Percentiles rank a stretch among this genome's conserved stretches.
Conservation (phyloP, 2,888 invertebrate genomes). For the Tenthredo mesomela region DNA sequence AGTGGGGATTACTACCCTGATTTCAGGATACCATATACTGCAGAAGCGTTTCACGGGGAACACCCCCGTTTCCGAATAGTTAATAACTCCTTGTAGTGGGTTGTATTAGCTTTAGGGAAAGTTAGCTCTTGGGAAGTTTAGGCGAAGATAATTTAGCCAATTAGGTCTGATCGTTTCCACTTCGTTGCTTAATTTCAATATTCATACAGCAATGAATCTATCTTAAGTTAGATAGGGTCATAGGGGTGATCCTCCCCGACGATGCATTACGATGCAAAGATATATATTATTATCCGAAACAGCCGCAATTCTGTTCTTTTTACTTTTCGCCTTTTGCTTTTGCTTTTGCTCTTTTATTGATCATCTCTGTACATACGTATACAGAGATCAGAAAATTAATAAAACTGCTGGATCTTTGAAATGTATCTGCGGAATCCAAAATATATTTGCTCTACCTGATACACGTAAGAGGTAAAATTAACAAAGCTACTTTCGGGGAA, state of each 20-base stretch:
- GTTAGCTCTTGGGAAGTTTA: not conserved
- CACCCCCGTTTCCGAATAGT: not conserved
- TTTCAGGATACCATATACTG: not conserved
- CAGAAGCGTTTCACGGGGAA: not conserved
- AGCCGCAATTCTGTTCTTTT: not conserved
- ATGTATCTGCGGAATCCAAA: not conserved
- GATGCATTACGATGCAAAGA: not conserved
- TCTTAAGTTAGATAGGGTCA: not conserved
- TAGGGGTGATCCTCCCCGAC: not conserved
- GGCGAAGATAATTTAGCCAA: constrained; percentile 5
- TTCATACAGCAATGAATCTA: not conserved
- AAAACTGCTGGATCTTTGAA: not conserved
- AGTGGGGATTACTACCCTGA: not conserved
- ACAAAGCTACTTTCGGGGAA: not conserved
- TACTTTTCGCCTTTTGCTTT: not conserved
- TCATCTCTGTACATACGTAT: not conserved
- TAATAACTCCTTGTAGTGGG: not conserved
- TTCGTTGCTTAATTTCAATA: constrained; percentile 9
- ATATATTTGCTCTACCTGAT: not conserved
- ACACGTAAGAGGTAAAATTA: not conserved
- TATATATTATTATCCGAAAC: not conserved
- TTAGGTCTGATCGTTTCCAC: constrained; percentile 11
- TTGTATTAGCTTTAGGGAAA: not conserved
- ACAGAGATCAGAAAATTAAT: not conserved
- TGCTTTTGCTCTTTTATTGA: not conserved